Evolutionary conservation across 2,888 invertebrate genomes (phyloP).

Genomic region (Acronicta psi): DNA sequence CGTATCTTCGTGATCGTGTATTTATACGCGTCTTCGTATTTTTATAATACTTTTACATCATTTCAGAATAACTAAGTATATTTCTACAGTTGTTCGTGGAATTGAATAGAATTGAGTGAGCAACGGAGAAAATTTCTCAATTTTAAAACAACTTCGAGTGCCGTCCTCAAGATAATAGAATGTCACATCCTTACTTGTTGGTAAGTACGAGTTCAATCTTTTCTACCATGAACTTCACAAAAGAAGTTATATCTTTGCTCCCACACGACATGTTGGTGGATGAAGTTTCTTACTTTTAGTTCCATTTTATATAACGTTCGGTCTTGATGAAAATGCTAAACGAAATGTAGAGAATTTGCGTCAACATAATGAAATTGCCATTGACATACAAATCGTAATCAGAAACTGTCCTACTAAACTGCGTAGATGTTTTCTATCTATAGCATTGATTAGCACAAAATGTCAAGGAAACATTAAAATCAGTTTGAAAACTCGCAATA

Average conservation of each 20-base stretch:
- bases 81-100: constrained; percentile 29
- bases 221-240: constrained; percentile 23
- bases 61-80: constrained; percentile 3
- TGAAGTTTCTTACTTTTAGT: not conserved
- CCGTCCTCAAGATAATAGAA: constrained; percentile 50
- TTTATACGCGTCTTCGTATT: not conserved
- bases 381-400: not conserved
- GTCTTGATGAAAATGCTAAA: not conserved
- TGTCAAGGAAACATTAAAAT: not conserved
- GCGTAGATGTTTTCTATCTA: not conserved
- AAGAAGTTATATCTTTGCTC: constrained; percentile 16
- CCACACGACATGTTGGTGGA: not conserved
- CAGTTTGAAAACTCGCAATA: not conserved
- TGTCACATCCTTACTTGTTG: constrained; percentile 51
- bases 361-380: not conserved
- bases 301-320: not conserved
- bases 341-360: not conserved
- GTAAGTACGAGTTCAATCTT: constrained; percentile 35
- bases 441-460: not conserved
- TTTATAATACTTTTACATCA: constrained; percentile 25
- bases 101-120: constrained; percentile 46
- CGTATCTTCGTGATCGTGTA: not conserved
- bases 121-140: constrained; percentile 39
- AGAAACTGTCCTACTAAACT: not conserved
- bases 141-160: constrained; percentile 45